Base-by-base conservation (phyloP, 2,888 invertebrate genomes). In the Nomada hirtipes region DNA sequence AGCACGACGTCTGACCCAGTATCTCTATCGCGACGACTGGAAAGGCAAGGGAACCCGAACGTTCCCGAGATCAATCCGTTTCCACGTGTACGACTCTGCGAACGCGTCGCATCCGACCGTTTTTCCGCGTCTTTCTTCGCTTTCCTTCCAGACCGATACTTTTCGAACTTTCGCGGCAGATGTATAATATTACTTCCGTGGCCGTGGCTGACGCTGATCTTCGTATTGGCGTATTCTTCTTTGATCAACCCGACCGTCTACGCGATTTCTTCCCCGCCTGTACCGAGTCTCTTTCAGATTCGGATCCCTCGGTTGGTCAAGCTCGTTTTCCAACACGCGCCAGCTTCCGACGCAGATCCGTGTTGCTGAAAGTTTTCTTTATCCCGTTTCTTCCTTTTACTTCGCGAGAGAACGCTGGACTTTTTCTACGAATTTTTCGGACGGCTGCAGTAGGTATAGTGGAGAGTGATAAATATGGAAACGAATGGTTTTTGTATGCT, bases 61-160 rank as follows among this genome's bases (percentile, higher is more conserved):
- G 85, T 85, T 88, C 85, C 79, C 83, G 55, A 77, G 71, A 86
- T 85, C 88, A 85, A 82, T 86, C 75, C 83, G 74, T 81, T 75
- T 70, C 67, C 23, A 61, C 73, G 78, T 79, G 60, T 68, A 81
- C 73, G 85, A 87, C 71, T 77, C 65, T 61, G n/a, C 42, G 75
- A 74, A 70, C 75, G 78, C 75, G 77, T 68, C 76, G 52, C 82
- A 68, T 69, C 76, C 64, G 52, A 64, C 67, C 79, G 64, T 72
- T 83, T 36, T 71, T 26, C 69, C 72, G 64, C 71, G 69, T 77
- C 76, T 70, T 73, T 72, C 75, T 67, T 70, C 64, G 64, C 44
- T 47, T 76, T 72, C 75, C 79, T 76, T 77, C 52, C 64, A 47
- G 69, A 29, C 50, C 63, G 76, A 70, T 83, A 82, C 86, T 85